Percentiles rank a stretch among this genome's conserved stretches.
These are phyloP conservation scores for Chunga burmeisteri DNA, from an alignment of 2,113 vertebrate genomes.

Conservation along the genomic window DNA sequence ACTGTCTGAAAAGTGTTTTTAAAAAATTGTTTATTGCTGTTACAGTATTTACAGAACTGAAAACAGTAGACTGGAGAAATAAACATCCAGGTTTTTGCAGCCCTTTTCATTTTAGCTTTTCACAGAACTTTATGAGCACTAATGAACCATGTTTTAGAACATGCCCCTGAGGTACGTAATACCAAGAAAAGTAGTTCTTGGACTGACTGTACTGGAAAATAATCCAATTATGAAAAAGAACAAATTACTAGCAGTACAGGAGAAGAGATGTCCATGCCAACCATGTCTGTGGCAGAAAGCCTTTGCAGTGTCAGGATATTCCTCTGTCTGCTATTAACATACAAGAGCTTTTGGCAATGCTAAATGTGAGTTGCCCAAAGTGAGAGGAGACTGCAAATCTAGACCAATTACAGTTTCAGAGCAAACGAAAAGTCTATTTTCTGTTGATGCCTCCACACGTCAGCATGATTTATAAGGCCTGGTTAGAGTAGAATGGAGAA, in stretches of 20 bases:
- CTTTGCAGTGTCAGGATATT: not conserved
- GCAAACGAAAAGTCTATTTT: not conserved
- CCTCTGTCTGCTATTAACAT: not conserved
- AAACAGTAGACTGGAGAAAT: not conserved
- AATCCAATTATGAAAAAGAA: not conserved
- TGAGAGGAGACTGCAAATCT: not conserved
- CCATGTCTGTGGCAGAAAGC: not conserved
- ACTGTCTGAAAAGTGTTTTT: not conserved
- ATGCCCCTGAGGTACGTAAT: fast-evolving
- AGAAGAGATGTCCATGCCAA: not conserved
- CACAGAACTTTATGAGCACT: not conserved
- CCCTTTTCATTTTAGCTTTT: not conserved
- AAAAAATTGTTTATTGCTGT: not conserved
- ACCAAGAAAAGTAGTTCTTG: not conserved
- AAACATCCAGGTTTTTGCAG: not conserved
- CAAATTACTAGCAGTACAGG: not conserved
- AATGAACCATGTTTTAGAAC: not conserved
- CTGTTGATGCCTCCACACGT: not conserved
- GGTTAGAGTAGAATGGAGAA: not conserved
- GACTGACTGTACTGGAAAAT: not conserved
- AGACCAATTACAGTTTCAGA: not conserved
- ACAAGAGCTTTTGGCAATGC: not conserved
- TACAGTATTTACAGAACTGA: not conserved
- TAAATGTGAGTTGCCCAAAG: not conserved
- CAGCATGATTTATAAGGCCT: not conserved